Evolutionary conservation across 2,113 vertebrate species (phyloP).

Genomic region (Geococcyx californianus): DNA sequence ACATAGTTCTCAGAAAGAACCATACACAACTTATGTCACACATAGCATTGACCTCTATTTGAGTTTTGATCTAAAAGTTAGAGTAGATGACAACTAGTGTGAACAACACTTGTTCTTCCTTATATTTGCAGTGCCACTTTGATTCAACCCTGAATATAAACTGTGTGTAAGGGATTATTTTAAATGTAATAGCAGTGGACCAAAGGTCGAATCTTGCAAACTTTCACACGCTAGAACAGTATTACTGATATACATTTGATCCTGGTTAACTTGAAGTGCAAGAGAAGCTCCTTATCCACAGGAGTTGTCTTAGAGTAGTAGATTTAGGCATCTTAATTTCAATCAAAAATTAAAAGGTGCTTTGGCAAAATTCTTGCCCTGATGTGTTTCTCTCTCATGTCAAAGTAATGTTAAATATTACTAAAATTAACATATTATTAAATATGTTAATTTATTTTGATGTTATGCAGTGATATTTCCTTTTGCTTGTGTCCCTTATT

Average conservation of each 20-base stretch:
- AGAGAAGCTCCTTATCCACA: neutral
- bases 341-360: conserved; percentile 5
- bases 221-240: neutral
- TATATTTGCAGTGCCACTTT: neutral
- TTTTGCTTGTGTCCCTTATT: neutral
- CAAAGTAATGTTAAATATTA: conserved; percentile 8
- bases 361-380: neutral
- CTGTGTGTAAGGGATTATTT: neutral
- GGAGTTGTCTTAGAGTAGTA: neutral
- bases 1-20: neutral
- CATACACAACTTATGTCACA: neutral
- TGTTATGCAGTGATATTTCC: neutral
- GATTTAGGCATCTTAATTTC: neutral
- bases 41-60: neutral
- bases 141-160: neutral
- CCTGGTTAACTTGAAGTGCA: neutral
- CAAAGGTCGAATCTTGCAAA: neutral
- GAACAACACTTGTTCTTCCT: neutral
- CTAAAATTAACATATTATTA: too few relatives aligned
- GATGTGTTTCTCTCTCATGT: neutral
- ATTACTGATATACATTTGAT: neutral
- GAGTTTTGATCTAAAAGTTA: neutral
- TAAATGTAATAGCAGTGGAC: neutral
- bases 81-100: neutral
- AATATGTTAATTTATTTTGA: neutral